Conservation (phyloP, 2,888 invertebrate species). For the Callosobruchus maculatus region DNA sequence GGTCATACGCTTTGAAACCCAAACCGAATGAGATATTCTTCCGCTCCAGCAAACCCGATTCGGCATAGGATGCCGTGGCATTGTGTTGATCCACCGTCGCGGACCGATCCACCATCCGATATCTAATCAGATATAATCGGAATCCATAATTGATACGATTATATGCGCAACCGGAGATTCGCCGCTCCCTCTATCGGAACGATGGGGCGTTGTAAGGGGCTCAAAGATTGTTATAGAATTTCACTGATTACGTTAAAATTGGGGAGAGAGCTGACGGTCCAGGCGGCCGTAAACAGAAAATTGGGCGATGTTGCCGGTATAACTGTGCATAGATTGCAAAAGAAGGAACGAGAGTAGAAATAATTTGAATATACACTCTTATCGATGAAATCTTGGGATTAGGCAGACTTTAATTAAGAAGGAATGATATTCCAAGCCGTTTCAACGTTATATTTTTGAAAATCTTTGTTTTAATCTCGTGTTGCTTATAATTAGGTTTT, state of each 20-base stretch:
- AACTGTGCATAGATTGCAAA: no score
- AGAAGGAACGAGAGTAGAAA: no score
- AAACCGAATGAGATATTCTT: background rate
- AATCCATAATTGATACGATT: conserved; percentile 16
- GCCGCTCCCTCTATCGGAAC: conserved; percentile 13
- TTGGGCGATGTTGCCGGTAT: conserved; percentile 5
- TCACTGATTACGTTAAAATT: conserved; percentile 19
- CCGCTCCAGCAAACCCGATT: background rate
- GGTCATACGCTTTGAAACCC: background rate
- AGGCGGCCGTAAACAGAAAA: background rate
- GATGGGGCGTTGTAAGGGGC: background rate
- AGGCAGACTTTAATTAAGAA: no score
- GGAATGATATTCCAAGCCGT: no score
- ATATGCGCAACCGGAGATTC: conserved; percentile 8
- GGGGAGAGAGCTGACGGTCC: background rate
- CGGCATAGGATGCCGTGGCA: background rate
- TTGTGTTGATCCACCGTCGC: background rate
- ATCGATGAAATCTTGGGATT: no score
- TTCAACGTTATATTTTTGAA: no score
- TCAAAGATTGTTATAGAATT: conserved; percentile 15
- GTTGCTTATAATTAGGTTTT: no score
- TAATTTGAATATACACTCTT: no score
- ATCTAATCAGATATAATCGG: conserved; percentile 5
- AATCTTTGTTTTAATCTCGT: no score
- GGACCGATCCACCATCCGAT: conserved; percentile 4